These are phyloP conservation scores for Callionymus lyra DNA, from an alignment of 2,113 vertebrate genomes.

Conservation along the genomic window DNA sequence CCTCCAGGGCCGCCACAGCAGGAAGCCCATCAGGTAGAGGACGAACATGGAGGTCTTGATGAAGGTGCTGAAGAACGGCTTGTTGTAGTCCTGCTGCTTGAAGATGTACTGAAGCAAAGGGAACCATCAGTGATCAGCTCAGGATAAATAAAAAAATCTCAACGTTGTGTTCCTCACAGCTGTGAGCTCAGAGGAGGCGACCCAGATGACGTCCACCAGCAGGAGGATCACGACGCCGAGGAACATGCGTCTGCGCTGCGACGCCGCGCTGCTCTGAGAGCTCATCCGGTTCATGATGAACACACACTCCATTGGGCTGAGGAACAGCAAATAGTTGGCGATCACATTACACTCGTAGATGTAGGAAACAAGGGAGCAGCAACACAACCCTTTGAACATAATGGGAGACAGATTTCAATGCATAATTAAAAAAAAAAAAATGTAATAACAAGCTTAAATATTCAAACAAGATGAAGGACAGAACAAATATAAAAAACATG, in stretches of 20 bases:
- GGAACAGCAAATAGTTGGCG: too few species aligned
- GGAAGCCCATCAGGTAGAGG: conserved; percentile 88
- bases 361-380: too few species aligned
- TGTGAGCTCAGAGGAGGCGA: conserved; percentile 91
- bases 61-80: conserved; percentile 98
- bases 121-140: neutral
- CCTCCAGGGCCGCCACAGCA: conserved; percentile 95
- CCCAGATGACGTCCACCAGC: conserved; percentile 94
- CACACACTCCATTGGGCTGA: conserved; percentile 76
- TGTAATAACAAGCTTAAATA: too few species aligned
- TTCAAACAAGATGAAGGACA: too few species aligned
- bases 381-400: too few species aligned
- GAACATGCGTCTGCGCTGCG: conserved; percentile 81
- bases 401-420: too few species aligned
- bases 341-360: too few species aligned
- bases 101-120: conserved; percentile 83
- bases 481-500: too few species aligned
- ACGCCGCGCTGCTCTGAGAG: conserved; percentile 74
- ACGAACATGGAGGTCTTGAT: conserved; percentile 97
- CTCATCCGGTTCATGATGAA: conserved; percentile 90
- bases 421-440: too few species aligned
- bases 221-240: conserved; percentile 88
- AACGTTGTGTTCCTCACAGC: conserved; percentile 70
- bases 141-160: neutral
- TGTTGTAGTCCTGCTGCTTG: conserved; percentile 82